phyloP scores from a whole-genome alignment of 2,797 vertebrate genomes.

The Meda fulgida region DNA sequence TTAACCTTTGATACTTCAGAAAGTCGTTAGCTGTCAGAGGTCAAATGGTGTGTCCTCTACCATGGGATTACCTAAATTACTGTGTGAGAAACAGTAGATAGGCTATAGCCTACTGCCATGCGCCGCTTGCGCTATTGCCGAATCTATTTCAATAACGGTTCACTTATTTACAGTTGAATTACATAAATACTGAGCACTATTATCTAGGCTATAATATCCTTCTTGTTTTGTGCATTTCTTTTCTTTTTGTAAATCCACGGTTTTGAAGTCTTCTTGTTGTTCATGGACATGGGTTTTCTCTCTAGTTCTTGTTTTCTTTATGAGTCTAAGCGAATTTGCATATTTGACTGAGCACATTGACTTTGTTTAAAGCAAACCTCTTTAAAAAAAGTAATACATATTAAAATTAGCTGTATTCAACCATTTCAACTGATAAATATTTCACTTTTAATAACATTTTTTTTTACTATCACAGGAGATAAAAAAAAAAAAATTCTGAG shows the following conservation, averaged over 20 bases:
- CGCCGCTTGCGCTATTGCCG: neutral
- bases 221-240: neutral
- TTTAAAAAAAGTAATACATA: neutral
- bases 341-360: neutral
- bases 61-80: constrained; percentile 54
- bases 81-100: constrained; percentile 35
- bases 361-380: neutral
- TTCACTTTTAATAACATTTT: neutral
- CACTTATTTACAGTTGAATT: neutral
- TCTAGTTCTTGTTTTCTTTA: neutral
- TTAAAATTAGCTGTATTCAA: neutral
- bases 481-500: neutral
- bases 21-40: constrained; percentile 78
- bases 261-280: neutral
- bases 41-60: constrained; percentile 64
- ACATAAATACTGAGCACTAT: too few species aligned
- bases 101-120: too few species aligned
- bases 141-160: neutral
- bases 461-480: neutral
- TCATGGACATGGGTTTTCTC: neutral
- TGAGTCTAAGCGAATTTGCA: neutral
- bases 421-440: neutral
- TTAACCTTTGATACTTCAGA: constrained; percentile 81
- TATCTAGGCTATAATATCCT: neutral
- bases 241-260: neutral